These are phyloP conservation scores for Engraulis encrasicolus DNA, from an alignment of 2,113 vertebrate species.

Conservation along the genomic window DNA sequence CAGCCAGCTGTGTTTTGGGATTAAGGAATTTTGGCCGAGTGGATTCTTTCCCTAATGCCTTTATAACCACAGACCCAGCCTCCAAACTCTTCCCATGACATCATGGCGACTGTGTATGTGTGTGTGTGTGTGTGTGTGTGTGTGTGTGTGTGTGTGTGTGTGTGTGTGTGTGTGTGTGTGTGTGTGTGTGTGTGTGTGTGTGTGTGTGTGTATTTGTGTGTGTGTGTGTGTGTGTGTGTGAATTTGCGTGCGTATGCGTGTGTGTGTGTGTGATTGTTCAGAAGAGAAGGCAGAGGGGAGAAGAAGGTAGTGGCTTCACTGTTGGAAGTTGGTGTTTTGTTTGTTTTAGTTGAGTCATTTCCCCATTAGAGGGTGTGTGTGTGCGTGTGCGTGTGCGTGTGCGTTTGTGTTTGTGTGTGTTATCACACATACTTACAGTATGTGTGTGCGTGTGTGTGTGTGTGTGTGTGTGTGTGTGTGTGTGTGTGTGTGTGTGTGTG, in stretches of 20 bases:
- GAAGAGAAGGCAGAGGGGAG: no score
- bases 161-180: conserved; percentile 18
- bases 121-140: conserved; percentile 14
- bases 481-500: not conserved
- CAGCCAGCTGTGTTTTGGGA: conserved; percentile 17
- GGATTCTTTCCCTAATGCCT: not conserved
- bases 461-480: not conserved
- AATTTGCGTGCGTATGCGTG: conserved; percentile 4
- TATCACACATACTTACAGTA: no score
- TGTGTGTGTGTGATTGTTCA: no score
- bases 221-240: conserved; percentile 2
- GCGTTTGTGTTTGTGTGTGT: no score
- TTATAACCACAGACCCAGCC: not conserved
- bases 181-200: no score
- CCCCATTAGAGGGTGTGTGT: not conserved
- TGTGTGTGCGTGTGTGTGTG: no score
- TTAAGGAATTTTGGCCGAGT: conserved; percentile 1
- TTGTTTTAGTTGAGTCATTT: conserved; percentile 8
- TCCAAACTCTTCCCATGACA: conserved; percentile 15
- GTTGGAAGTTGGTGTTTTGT: not conserved
- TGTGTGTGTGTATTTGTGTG: no score
- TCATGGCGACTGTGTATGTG: not conserved
- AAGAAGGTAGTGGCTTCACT: not conserved
- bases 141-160: not conserved
- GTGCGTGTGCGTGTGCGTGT: no score